Conservation (phyloP, 2,888 invertebrate species). For the Cheilosia soror region DNA sequence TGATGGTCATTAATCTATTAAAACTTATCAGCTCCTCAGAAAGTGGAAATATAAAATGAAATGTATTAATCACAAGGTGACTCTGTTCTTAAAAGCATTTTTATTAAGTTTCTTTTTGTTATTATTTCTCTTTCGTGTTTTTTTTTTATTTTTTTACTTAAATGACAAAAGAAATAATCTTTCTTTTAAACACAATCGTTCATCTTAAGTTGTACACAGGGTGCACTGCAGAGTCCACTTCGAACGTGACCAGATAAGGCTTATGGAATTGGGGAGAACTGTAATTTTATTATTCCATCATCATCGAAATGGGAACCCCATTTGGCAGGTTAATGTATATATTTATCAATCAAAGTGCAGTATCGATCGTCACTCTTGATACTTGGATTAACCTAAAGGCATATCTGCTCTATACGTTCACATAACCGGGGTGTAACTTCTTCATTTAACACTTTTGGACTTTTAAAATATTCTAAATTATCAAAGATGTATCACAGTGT, state of each 20-base stretch:
- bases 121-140: background rate
- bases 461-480: slow-evolving; percentile 24
- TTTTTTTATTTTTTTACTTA: slow-evolving; percentile 31
- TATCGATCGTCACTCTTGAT: slow-evolving; percentile 49
- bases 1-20: slow-evolving; percentile 64
- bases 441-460: background rate
- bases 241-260: slow-evolving; percentile 43
- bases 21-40: slow-evolving; percentile 64
- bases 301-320: slow-evolving; percentile 29
- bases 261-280: slow-evolving; percentile 17
- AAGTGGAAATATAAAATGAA: slow-evolving; percentile 71
- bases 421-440: background rate
- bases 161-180: slow-evolving; percentile 27
- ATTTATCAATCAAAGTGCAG: slow-evolving; percentile 62
- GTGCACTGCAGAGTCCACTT: slow-evolving; percentile 17
- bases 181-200: slow-evolving; percentile 32
- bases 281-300: slow-evolving; percentile 50
- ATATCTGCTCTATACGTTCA: background rate
- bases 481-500: background rate
- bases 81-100: slow-evolving; percentile 67
- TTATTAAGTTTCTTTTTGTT: slow-evolving; percentile 51
- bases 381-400: slow-evolving; percentile 35
- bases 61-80: slow-evolving; percentile 69
- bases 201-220: slow-evolving; percentile 32
- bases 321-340: slow-evolving; percentile 34